Conservation (phyloP, 2,888 invertebrate species). For the Drosophila formosana region DNA sequence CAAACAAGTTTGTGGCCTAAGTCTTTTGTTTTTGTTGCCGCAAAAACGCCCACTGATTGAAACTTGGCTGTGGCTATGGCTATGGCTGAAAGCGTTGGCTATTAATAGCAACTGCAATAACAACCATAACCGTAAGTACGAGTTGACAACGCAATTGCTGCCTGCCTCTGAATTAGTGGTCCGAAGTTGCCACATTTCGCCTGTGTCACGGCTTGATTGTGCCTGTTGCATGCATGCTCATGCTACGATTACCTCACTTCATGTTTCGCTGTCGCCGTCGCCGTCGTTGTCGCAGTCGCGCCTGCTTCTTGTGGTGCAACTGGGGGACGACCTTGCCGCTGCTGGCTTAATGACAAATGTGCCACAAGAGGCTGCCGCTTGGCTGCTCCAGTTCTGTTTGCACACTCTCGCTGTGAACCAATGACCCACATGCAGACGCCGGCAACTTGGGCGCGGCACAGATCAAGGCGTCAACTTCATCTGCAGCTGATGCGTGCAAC, state of each 20-base stretch:
- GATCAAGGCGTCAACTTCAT: slow-evolving; percentile 51
- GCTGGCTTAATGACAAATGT: slow-evolving; percentile 34
- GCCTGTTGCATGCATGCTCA: slow-evolving; percentile 11
- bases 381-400: slow-evolving; percentile 64
- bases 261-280: background rate
- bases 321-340: slow-evolving; percentile 60
- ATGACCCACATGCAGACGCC: slow-evolving; percentile 63
- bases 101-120: slow-evolving; percentile 33
- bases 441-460: slow-evolving; percentile 21
- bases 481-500: slow-evolving; percentile 69
- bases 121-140: slow-evolving; percentile 13
- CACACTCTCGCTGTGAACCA: slow-evolving; percentile 20
- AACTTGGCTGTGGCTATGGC: background rate
- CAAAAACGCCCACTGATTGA: slow-evolving; percentile 1
- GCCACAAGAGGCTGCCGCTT: slow-evolving; percentile 22
- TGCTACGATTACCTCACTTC: slow-evolving; percentile 23
- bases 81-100: slow-evolving; percentile 5
- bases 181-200: slow-evolving; percentile 38
- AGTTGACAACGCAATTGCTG: slow-evolving; percentile 56
- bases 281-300: background rate
- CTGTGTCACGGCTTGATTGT: slow-evolving; percentile 19
- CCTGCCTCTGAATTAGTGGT: slow-evolving; percentile 58
- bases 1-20: slow-evolving; percentile 69
- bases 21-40: slow-evolving; percentile 74
- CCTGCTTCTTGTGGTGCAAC: slow-evolving; percentile 24